Evolutionary conservation across 2,113 vertebrate species (phyloP).

Genomic region (Ptilonorhynchus violaceus): DNA sequence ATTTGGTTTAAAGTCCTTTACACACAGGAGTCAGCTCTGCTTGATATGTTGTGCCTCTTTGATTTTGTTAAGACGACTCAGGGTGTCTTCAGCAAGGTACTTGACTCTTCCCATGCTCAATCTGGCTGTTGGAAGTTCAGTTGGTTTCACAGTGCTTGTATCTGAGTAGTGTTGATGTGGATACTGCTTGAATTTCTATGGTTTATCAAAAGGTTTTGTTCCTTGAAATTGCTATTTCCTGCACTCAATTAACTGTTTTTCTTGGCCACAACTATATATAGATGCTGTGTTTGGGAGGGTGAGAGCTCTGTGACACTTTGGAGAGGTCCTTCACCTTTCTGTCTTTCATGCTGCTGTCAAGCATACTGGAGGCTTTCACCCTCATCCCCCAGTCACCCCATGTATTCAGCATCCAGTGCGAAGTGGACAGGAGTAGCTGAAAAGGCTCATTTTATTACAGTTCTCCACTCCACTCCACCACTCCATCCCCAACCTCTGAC

Average conservation of each 20-base stretch:
- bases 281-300: not conserved
- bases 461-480: too few species aligned
- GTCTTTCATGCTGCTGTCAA: not conserved
- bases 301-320: not conserved
- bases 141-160: not conserved
- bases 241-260: not conserved
- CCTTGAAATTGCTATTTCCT: not conserved
- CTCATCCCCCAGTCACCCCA: accelerated
- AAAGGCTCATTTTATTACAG: not conserved
- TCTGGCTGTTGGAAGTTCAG: not conserved
- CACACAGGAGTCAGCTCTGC: not conserved
- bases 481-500: not conserved
- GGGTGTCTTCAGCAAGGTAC: not conserved
- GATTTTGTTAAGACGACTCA: not conserved
- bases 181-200: not conserved
- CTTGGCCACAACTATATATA: not conserved
- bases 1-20: not conserved
- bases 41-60: not conserved
- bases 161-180: not conserved
- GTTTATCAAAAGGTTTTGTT: not conserved
- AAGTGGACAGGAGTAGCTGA: not conserved
- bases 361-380: not conserved
- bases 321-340: not conserved
- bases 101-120: not conserved
- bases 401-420: not conserved